Percentiles rank a stretch among this genome's conserved stretches.
Evolutionary conservation across 2,113 vertebrate genomes (phyloP).

Genomic region (Sturnira hondurensis): DNA sequence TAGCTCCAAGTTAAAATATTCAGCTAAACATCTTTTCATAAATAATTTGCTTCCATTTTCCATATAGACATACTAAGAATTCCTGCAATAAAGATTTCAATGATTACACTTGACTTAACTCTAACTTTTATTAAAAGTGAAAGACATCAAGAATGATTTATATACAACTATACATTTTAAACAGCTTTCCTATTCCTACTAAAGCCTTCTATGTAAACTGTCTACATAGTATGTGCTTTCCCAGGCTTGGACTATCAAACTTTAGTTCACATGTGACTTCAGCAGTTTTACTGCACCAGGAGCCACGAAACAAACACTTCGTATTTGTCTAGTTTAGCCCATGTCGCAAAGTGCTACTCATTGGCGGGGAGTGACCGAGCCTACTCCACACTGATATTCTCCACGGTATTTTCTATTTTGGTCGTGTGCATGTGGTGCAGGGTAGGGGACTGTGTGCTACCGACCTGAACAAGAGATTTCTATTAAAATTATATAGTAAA

Average conservation of each 20-base stretch:
- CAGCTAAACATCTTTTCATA: background rate
- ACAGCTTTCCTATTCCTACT: slow-evolving; percentile 67
- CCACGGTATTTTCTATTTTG: background rate
- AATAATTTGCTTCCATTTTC: background rate
- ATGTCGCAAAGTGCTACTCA: slow-evolving; percentile 89
- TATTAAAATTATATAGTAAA: background rate
- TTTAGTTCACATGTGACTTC: background rate
- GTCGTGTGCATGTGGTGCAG: background rate
- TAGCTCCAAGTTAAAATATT: background rate
- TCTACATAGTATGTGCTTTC: slow-evolving; percentile 65
- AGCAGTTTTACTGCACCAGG: slow-evolving; percentile 85
- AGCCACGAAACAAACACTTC: slow-evolving; percentile 75
- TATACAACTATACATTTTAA: slow-evolving; percentile 74
- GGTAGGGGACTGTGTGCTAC: background rate
- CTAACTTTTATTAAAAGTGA: slow-evolving; percentile 77
- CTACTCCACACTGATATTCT: background rate
- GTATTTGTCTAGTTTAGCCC: slow-evolving; percentile 77
- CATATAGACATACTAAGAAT: slow-evolving; percentile 12
- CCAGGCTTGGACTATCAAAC: slow-evolving; percentile 65
- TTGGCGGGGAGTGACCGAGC: background rate
- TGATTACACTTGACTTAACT: slow-evolving; percentile 24
- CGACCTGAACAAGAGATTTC: background rate
- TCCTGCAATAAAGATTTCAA: slow-evolving; percentile 18
- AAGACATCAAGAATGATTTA: slow-evolving; percentile 57
- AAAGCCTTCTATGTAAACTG: slow-evolving; percentile 76